Conservation (phyloP, 2,797 vertebrate genomes). For the Otolemur crassicaudatus region DNA sequence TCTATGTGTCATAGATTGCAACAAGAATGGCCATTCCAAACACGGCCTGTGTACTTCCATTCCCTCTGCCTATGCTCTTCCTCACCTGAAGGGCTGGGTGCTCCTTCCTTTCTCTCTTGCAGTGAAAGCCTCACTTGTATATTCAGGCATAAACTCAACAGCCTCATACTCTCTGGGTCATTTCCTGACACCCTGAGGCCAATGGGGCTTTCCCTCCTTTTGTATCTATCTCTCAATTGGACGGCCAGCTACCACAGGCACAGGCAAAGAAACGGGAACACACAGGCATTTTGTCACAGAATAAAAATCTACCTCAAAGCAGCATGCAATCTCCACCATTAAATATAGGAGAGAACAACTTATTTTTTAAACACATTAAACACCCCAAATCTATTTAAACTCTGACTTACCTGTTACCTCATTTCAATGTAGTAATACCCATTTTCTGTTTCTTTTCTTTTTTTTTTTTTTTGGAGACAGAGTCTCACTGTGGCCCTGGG, state of each 20-base stretch:
- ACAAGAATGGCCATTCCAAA: not conserved
- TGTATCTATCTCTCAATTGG: not conserved
- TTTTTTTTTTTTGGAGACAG: too few species aligned
- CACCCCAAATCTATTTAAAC: not conserved
- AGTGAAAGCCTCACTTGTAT: not conserved
- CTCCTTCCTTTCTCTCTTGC: not conserved
- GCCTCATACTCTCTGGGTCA: not conserved
- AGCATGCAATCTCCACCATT: not conserved
- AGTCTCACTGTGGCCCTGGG: too few species aligned
- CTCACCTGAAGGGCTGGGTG: not conserved
- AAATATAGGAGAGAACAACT: not conserved
- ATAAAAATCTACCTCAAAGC: constrained; percentile 9
- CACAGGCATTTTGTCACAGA: not conserved
- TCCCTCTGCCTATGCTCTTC: not conserved
- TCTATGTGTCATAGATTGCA: not conserved
- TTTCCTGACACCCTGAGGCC: not conserved
- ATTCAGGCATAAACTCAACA: not conserved
- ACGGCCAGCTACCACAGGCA: too few species aligned
- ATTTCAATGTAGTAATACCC: not conserved
- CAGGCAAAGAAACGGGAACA: not conserved
- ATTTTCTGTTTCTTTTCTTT: not conserved
- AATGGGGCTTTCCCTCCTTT: not conserved
- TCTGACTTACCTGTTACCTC: not conserved
- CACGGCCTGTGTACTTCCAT: not conserved
- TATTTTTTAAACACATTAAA: not conserved